Evolutionary conservation across 2,888 invertebrate genomes (phyloP).

Genomic region (Pimpla rufipes): DNA sequence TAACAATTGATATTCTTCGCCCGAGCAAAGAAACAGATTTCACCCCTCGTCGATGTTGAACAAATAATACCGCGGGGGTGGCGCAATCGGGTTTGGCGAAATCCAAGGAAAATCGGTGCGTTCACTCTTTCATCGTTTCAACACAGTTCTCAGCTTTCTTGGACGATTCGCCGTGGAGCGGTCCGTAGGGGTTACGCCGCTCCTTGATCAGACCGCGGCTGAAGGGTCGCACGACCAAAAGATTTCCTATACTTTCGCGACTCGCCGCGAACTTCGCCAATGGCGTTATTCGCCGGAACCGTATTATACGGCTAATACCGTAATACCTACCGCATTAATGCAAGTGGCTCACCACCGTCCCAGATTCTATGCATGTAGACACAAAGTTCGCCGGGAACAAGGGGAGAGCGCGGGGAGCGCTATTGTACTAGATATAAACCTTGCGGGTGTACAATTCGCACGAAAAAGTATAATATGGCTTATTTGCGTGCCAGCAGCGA

Average conservation of each 20-base stretch:
- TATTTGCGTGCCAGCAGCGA: conserved; percentile 82
- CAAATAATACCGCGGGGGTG: conserved; percentile 80
- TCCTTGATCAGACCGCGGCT: conserved; percentile 51
- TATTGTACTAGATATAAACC: conserved; percentile 80
- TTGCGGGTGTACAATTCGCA: conserved; percentile 71
- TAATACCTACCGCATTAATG: conserved; percentile 54
- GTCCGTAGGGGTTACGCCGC: conserved; percentile 51
- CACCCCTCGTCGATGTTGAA: conserved; percentile 82
- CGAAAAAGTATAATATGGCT: conserved; percentile 82
- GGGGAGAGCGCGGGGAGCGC: conserved; percentile 74
- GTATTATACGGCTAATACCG: conserved; percentile 49
- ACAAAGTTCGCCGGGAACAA: conserved; percentile 71
- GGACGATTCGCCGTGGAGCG: conserved; percentile 32
- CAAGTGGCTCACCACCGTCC: conserved; percentile 45
- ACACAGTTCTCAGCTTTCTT: conserved; percentile 60
- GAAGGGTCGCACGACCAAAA: conserved; percentile 22
- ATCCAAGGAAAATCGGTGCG: conserved; percentile 79
- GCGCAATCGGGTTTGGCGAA: conserved; percentile 70
- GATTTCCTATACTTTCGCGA: conserved; percentile 21
- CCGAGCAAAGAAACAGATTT: conserved; percentile 85
- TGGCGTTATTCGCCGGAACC: conserved; percentile 25
- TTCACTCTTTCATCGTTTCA: conserved; percentile 66
- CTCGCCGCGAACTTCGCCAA: conserved; percentile 24
- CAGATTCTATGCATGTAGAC: conserved; percentile 22
- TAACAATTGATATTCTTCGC: conserved; percentile 85